Evolutionary conservation across 2,113 vertebrate species (phyloP).

Genomic region (Mus pahari): DNA sequence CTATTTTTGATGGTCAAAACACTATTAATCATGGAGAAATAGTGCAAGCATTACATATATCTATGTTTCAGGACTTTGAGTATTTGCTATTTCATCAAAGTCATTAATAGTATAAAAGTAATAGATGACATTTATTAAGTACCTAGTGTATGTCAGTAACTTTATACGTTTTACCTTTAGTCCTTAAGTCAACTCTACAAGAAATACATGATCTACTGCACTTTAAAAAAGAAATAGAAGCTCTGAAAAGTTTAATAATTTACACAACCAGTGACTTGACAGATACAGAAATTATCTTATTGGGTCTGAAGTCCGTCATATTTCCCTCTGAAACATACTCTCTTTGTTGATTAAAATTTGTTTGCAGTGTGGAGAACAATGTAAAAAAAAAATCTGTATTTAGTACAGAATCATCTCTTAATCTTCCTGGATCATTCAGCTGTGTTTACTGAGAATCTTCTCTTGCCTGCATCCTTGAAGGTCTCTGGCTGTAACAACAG

Average conservation of each 20-base stretch:
- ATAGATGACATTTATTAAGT: constrained; percentile 27
- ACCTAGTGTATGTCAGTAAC: not conserved
- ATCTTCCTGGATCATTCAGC: not conserved
- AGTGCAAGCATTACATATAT: constrained; percentile 6
- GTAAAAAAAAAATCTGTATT: not conserved
- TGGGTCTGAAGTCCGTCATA: not conserved
- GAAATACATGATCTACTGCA: not conserved
- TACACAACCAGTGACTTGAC: not conserved
- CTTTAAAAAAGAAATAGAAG: constrained; percentile 30
- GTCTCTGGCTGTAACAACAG: not conserved
- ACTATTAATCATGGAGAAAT: constrained; percentile 22
- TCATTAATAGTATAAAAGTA: constrained; percentile 27
- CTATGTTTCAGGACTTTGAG: not conserved
- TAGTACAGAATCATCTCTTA: not conserved
- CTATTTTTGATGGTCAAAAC: constrained; percentile 6
- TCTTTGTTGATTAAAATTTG: not conserved
- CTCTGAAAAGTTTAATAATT: not conserved
- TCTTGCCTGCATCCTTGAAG: not conserved
- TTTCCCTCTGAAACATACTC: not conserved
- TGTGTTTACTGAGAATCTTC: not conserved
- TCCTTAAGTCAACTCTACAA: constrained; percentile 1
- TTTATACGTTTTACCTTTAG: constrained; percentile 9
- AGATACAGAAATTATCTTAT: not conserved
- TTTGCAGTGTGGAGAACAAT: not conserved
- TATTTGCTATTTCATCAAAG: constrained; percentile 36